phyloP scores from a whole-genome alignment of 2,113 vertebrate species.

The Melanostigma gelatinosum region DNA sequence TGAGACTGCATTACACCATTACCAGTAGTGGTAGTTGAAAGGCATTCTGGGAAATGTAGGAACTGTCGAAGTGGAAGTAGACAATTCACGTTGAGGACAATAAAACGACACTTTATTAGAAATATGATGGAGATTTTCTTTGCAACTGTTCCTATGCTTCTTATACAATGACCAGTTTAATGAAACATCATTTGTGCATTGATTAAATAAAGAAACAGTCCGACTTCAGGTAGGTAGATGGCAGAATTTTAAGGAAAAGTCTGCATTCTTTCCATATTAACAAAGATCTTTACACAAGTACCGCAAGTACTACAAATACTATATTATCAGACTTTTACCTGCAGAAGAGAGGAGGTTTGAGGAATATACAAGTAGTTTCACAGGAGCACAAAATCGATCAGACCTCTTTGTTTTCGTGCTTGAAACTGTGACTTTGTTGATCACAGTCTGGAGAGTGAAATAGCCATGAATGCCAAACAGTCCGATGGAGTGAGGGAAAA shows the following conservation, averaged over 20 bases:
- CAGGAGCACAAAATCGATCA: background rate
- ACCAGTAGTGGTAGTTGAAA: too few species aligned
- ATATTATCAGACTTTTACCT: background rate
- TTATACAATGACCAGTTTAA: background rate
- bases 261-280: slow-evolving; percentile 26
- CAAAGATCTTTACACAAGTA: background rate
- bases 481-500: background rate
- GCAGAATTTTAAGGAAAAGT: slow-evolving; percentile 5
- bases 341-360: background rate
- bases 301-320: background rate
- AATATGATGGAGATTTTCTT: background rate
- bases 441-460: background rate
- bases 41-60: too few species aligned
- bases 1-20: background rate
- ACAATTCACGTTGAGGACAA: background rate
- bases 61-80: too few species aligned
- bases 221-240: too few species aligned
- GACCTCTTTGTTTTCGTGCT: background rate
- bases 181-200: background rate
- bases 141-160: background rate
- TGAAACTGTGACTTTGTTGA: background rate
- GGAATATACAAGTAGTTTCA: background rate
- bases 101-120: slow-evolving; percentile 6
- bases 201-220: slow-evolving; percentile 12
- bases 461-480: background rate